Base-by-base conservation (phyloP, 2,888 invertebrate species). In the Noctua comes region DNA sequence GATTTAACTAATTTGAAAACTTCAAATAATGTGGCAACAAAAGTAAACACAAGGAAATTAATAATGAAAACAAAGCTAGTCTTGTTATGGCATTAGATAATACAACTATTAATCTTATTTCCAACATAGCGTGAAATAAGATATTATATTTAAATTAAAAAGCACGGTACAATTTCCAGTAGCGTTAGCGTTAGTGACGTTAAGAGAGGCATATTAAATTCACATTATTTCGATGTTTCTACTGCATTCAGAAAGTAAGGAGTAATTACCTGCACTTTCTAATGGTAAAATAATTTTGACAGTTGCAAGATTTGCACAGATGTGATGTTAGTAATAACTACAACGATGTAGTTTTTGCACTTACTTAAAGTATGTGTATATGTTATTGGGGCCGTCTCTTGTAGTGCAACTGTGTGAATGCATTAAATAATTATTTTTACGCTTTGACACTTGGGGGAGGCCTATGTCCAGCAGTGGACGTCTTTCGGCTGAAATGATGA, bases 211-310 rank as follows among this genome's bases (percentile, higher is more conserved):
- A 79, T 77, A 72, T 83, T 85, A 83, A 73, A 80, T 68, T 74
- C 71, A 43, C 79, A 74, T 84, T 78, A 87, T 68, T 82, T 73
- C 62, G n/a, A 54, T 68, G 75, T 83, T 81, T 76, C 77, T 69
- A 57, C 46, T 24, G 40, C 36, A 74, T 65, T 27, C 59, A 24
- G 69, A 75, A 27, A 62, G 59, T 68, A 21, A n/a, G n/a, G 24
- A 54, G 27, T 68, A 80, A 75, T 78, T 43, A 75, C 65, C 21
- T 62, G 27, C 68, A 85, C 88, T 88, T 88, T 87, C 88, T 85
- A 88, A 87, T 77, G 73, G 27, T 54, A 31, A 36, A 21, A 36
- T 51, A 57, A 36, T 64, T 74, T 73, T 78, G 48, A 65, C 10
- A 64, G n/a, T 68, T 7, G 16, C 21, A 31, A 40, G 36, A 51